Evolutionary conservation across 2,113 vertebrate genomes (phyloP).

Genomic region (Entelurus aequoreus): DNA sequence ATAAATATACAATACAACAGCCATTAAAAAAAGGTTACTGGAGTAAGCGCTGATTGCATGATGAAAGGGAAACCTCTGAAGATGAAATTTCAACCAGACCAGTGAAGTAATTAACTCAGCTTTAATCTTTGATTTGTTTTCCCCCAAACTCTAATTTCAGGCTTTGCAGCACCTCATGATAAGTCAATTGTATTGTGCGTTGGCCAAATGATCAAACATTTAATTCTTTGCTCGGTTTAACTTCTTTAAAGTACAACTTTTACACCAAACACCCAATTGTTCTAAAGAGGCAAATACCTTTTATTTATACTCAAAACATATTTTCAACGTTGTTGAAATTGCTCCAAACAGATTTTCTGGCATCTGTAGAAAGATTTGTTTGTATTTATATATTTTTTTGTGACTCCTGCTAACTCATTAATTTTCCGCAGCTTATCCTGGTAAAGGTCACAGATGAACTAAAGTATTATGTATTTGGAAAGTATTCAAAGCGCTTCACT

Average conservation of each 20-base stretch:
- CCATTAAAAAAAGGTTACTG: constrained; percentile 7
- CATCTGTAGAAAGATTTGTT: too few species aligned
- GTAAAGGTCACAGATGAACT: too few species aligned
- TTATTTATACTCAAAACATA: constrained; percentile 13
- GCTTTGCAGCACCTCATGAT: constrained; percentile 3
- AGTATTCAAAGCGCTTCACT: too few species aligned
- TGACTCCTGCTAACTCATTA: too few species aligned
- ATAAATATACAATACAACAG: not conserved
- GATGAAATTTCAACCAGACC: constrained; percentile 17
- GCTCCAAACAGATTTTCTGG: too few species aligned
- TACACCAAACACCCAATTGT: constrained; percentile 6
- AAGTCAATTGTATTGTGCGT: constrained; percentile 19
- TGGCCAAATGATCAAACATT: constrained; percentile 31
- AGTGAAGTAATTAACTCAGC: constrained; percentile 19
- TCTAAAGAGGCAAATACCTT: constrained; percentile 33
- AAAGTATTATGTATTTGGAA: too few species aligned
- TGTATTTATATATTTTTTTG: too few species aligned
- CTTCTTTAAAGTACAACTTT: not conserved
- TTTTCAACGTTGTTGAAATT: too few species aligned
- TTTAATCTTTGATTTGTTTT: not conserved
- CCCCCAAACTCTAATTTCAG: constrained; percentile 12
- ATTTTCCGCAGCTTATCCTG: too few species aligned
- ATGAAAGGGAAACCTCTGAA: constrained; percentile 22
- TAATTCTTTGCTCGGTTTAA: constrained; percentile 27
- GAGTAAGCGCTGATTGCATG: not conserved